Evolutionary conservation across 2,888 invertebrate species (phyloP), one percentile per base, ranked within the genome.

Genomic region (Cryptocephalus moraei): DNA sequence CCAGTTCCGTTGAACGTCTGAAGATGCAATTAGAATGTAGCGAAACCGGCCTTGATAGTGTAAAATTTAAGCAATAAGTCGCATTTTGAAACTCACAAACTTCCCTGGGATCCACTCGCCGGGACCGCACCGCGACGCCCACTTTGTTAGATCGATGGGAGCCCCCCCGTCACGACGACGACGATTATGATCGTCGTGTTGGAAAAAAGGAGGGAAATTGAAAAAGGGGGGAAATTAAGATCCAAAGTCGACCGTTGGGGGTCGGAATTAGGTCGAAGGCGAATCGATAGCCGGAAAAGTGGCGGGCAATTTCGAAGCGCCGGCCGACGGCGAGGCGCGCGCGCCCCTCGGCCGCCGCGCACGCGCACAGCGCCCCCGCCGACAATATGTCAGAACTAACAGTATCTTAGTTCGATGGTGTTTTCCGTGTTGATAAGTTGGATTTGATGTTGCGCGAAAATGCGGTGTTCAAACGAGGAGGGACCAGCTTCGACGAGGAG

Each of bases 401-500:
- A 59, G 59, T 63, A 64, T 64, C 66, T 68, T 64, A 68, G 67
- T 68, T 68, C 65, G 65, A 66, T 70, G 69, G 67, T 60, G 66
- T 64, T 67, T 64, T 63, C 63, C 62, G 67, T 63, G 65, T 65
- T 63, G 67, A 63, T 61, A 63, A 67, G 67, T 63, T 67, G 62
- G 66, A 60, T 68, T 70, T 70, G 67, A 70, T 70, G 70, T 36
- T 65, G 67, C 66, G 63, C 63, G 65, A 70, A 68, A 67, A 70
- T 70, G 70, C 64, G 67, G 68, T 65, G 67, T 61, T 63, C 57
- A 65, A 62, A 62, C 63, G 32, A 22, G 12, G 13, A 13, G 31
- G 65, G 80, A 80, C 80, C 79, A 83, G 82, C 80, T 81, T 80
- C 80, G 58, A 56, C 57, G 79, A 82, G 79, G 80, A 84, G 81